phyloP scores from a whole-genome alignment of 2,888 invertebrate species.

The Dysmachus trigonus region DNA sequence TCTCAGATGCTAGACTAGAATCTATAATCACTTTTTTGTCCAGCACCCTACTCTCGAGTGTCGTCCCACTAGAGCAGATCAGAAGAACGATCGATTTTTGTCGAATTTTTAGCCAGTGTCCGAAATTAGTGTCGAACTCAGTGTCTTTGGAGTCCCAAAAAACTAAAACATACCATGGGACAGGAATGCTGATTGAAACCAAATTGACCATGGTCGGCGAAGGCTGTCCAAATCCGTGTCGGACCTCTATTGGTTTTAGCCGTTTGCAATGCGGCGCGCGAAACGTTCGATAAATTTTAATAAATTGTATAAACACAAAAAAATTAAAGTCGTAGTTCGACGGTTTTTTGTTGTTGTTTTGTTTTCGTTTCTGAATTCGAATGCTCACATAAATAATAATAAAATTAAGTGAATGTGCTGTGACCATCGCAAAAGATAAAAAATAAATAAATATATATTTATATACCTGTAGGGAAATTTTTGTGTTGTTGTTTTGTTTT shows the following conservation, averaged over 20 bases:
- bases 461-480: neutral
- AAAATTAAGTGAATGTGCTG: conserved; percentile 9
- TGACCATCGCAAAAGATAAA: neutral
- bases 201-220: neutral
- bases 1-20: conserved; percentile 17
- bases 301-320: neutral
- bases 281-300: neutral
- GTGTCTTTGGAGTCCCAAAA: neutral
- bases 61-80: too few species aligned
- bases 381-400: neutral
- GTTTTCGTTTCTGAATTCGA: neutral
- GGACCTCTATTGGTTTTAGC: neutral
- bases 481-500: conserved; percentile 42
- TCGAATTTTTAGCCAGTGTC: neutral
- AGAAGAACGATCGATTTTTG: neutral
- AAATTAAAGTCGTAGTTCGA: neutral
- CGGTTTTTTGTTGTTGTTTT: neutral
- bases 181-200: neutral
- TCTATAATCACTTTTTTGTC: neutral
- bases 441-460: neutral
- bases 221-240: neutral
- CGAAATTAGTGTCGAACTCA: neutral
- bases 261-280: neutral
- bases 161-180: neutral
- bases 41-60: neutral